Base-by-base conservation (phyloP, 2,888 invertebrate species). In the Drosophila birchii region DNA sequence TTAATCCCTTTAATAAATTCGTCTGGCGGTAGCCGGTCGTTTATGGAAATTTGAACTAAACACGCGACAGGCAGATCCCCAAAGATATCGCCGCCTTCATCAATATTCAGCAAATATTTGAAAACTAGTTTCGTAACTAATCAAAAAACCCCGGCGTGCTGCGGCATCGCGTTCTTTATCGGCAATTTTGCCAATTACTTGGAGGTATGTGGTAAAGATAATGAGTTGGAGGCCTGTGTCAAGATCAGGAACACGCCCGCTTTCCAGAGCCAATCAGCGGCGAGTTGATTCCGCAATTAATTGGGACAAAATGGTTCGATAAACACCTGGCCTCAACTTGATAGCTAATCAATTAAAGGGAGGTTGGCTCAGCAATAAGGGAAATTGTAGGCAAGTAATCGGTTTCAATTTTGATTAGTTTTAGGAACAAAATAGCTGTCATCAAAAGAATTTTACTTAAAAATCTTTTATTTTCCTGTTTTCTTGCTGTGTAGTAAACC, bases 91-190 rank as follows among this genome's bases (percentile, higher is more conserved):
- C 71, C 70, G 47, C 47, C 47, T 34, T 71, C 53, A 70, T 70
- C 54, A 60, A 70, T 70, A 71, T 70, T 58, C 71, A 70, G 53
- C 39, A 55, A 59, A 11, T 53, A 54, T 39, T 18, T 34, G 43
- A 45, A 73, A 74, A 74, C 73, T 23, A 74, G 64, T 73, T 72
- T 53, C 34, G 51, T 72, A 72, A 53, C 39, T 45, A 72, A 72
- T 73, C 62, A 57, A 53, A 11, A 47, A 29, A 47, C 26, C 36
- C 32, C 72, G 43, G 23, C 44, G 23, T 41, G 49, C 43, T 38
- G 45, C 38, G 63, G 55, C 41, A 58, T 58, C 16, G 56, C 44
- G 39, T 45, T 53, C 62, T 57, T 62, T 72, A 73, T 74, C 64
- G 54, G n/a, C 44, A 57, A 58, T 64, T 74, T 69, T 49, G 43